Evolutionary conservation across 1,140 invertebrate genomes (phyloP), one percentile per base, ranked within the genome.

Genomic region (Lepidurus couesii): DNA sequence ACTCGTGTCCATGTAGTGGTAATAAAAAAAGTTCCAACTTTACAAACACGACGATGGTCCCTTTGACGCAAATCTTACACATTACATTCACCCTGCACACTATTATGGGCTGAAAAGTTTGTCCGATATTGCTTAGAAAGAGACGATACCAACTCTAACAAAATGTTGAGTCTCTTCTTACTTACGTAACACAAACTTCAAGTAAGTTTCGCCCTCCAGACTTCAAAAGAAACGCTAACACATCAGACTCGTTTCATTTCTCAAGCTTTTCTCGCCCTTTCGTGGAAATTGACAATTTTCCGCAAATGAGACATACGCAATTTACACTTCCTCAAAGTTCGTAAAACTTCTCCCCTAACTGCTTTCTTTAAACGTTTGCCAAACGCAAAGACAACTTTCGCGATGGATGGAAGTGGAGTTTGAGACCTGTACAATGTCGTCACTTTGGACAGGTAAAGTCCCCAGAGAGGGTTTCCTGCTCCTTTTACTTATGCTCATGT

Each of bases 401-500:
- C 9, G 16, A 65, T 65, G 53, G 53, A 65, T 65, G 53, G 53
- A 65, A 65, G 53, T 21, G 53, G 53, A 65, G 53, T 65, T 65
- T 65, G 53, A 65, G 16, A 65, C 53, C 5, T 65, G 53, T 16
- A 65, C 21, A 21, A 21, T 65, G 53, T 65, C 53, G 53, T 65
- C 53, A 65, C 53, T 65, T 65, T 65, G 53, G 53, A 65, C 53
- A 65, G 53, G 53, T 65, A 65, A 65, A 65, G 16, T 65, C 53
- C n/a, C 53, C 53, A 21, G n/a, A 65, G 53, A 65, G 53, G n/a
- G 53, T 21, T 34, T 34, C 21, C 53, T 21, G 53, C 53, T 65
- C 53, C 53, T 65, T 65, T 65, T 65, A 65, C 53, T 65, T 65
- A 65, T 65, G 53, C 53, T 65, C 53, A n/a, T 65, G 53, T 65